Percentiles rank a stretch among this genome's conserved stretches.
Conservation (phyloP, 2,797 vertebrate species). For the Pantherophis vulpinus region DNA sequence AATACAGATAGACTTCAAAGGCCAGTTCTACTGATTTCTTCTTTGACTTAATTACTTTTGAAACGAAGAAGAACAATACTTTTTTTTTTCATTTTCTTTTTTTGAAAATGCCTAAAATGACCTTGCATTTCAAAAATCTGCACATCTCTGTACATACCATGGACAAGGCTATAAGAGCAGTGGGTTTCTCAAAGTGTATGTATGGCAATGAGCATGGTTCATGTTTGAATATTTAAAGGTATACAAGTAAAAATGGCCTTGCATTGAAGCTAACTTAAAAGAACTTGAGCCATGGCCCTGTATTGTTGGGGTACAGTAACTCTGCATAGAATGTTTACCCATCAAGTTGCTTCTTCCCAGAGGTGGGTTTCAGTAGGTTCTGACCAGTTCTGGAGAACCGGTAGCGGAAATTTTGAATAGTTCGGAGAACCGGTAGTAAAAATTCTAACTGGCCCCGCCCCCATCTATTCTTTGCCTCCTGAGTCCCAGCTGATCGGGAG, state of each 20-base stretch:
- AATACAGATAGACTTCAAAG: constrained; percentile 33
- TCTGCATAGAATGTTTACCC: neutral
- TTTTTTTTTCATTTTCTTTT: constrained; percentile 6
- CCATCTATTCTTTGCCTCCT: too few relatives aligned
- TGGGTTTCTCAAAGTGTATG: neutral
- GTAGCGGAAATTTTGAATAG: too few relatives aligned
- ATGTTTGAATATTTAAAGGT: neutral
- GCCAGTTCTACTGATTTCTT: constrained; percentile 9
- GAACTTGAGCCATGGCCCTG: neutral
- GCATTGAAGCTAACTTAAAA: neutral
- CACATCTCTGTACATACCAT: neutral
- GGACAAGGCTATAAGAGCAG: neutral
- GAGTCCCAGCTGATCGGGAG: too few relatives aligned
- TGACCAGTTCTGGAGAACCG: too few relatives aligned
- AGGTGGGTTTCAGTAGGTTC: too few relatives aligned
- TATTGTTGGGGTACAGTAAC: neutral
- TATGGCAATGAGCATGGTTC: neutral
- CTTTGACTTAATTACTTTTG: constrained; percentile 43
- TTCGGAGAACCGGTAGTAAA: too few relatives aligned
- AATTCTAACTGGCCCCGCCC: too few relatives aligned
- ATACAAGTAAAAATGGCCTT: neutral
- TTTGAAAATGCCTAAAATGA: neutral
- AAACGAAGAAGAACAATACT: constrained; percentile 29
- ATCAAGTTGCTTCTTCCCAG: neutral
- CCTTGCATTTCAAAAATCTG: constrained; percentile 1